Conservation (phyloP, 2,113 vertebrate species). For the Percopsis transmontana region DNA sequence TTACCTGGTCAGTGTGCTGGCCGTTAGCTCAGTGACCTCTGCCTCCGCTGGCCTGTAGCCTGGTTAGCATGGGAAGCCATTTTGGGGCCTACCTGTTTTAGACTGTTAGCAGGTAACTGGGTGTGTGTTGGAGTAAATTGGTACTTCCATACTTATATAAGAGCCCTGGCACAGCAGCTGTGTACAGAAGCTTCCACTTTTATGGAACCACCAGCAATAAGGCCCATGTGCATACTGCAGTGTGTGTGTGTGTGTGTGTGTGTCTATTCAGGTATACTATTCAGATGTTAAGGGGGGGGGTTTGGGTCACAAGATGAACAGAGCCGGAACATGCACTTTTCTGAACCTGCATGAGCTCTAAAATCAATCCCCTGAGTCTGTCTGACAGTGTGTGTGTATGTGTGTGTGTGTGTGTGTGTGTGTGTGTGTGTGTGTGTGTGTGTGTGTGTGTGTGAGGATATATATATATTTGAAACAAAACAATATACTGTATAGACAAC, state of each 20-base stretch:
- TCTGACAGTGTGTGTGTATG: slow-evolving; percentile 5
- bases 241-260: slow-evolving; percentile 1
- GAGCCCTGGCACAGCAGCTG: slow-evolving; percentile 25
- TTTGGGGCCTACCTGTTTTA: slow-evolving; percentile 37
- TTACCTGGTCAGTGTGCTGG: slow-evolving; percentile 16
- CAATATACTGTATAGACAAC: too few relatives aligned
- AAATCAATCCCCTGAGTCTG: background rate
- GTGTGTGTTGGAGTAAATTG: slow-evolving; percentile 46
- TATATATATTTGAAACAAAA: background rate
- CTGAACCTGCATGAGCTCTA: background rate
- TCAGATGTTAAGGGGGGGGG: too few relatives aligned
- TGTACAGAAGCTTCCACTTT: slow-evolving; percentile 40
- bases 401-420: slow-evolving; percentile 1
- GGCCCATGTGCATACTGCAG: background rate
- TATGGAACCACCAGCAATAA: slow-evolving; percentile 26
- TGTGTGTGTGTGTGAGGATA: background rate
- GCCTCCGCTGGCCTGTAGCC: slow-evolving; percentile 6
- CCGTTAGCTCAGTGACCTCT: slow-evolving; percentile 11
- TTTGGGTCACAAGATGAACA: too few relatives aligned
- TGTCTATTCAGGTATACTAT: background rate
- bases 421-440: background rate
- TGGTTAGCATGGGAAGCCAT: slow-evolving; percentile 1
- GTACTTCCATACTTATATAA: slow-evolving; percentile 46
- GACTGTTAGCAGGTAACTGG: slow-evolving; percentile 50
- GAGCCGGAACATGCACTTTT: background rate